Evolutionary conservation across 2,113 vertebrate genomes (phyloP), one percentile per base, ranked within the genome.

Genomic region (Mus spicilegus): DNA sequence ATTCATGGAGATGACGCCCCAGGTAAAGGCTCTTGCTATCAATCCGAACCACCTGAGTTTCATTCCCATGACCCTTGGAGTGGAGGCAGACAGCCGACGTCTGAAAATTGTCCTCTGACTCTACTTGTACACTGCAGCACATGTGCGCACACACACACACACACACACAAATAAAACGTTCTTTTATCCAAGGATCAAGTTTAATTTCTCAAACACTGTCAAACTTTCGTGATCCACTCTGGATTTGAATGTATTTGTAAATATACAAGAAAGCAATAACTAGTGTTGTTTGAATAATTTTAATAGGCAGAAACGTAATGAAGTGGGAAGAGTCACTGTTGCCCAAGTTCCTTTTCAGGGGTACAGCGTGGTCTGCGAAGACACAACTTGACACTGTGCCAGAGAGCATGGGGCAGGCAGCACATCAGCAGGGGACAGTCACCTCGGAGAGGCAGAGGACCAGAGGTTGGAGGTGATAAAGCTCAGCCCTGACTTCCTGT

Each of bases 161-260:
- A 73, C 17, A 20, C 70, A 72, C n/a, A 73, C 17, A 46, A n/a
- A 75, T 51, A 90, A 72, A 87, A 65, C 72, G 61, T 92, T 58
- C n/a, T 70, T 91, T 94, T 89, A 94, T 67, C 10, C 77, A 94
- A 69, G 70, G 24, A 3, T 94, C 56, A 91, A 93, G 46, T 91
- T 90, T 87, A 87, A 90, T 90, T 86, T 77, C 5, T 73, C 28
- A 77, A 84, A 51, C 46, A 51, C 33, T 70, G 36, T 78, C 39
- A 67, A 84, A 49, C 14, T 96, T 80, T 90, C 65, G 33, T 75
- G 84, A 78, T 93, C 72, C 36, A 85, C 80, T 91, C 81, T 80
- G 28, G 14, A 63, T 65, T 11, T 76, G 6, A 61, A 67, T 33
- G 20, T 54, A 87, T 42, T 42, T 42, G 42, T 73, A 93, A 94